Base-by-base conservation (phyloP, 2,888 invertebrate genomes). In the Ectemnius lituratus region DNA sequence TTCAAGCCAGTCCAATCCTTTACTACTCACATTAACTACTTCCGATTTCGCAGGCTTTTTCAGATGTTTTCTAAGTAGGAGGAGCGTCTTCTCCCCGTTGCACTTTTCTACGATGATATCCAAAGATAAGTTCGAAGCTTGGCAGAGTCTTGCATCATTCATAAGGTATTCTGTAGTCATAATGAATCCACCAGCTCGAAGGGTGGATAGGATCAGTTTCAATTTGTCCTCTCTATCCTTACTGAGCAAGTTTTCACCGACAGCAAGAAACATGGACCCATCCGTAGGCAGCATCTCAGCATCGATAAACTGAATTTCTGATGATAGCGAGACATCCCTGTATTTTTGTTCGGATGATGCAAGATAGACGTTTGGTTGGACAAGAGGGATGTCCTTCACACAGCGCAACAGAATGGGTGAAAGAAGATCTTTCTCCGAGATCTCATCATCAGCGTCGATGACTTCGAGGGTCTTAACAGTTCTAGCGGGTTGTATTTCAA, bases 311-410 rank as follows among this genome's bases (percentile, higher is more conserved):
- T 92, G 92, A 0, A 95, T 91, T 45, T 91, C 90, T 0, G 90
- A 81, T 0, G 93, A 92, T 80, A 94, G 87, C 60, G 92, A 91
- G 14, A 92, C 80, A 1, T 92, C 86, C 1, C 92, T 92, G 62
- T 93, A 74, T 52, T 78, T 74, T 11, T 86, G 78, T 2, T 84
- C 63, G 2, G 87, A 73, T 3, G 85, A 78, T 1, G 95, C 86
- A 0, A 96, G 89, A 64, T 92, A 91, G 0, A 95, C 91, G 62
- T 95, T 94, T 0, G 95, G 93, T 81, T 95, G 94, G 2, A 95
- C 92, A 13, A 95, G 87, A 0, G 96, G 96, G 49, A 95, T 88
- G 82, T 96, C 95, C 61, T 93, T 94, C 0, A 96, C 91, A 0
- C 94, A 91, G 1, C 94, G 92, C 6, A 91, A 89, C 6, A 96